A percentile compares a stretch with the other conserved stretches of the same genome.
phyloP scores from a whole-genome alignment of 2,113 vertebrate species.

The Zeus faber region DNA sequence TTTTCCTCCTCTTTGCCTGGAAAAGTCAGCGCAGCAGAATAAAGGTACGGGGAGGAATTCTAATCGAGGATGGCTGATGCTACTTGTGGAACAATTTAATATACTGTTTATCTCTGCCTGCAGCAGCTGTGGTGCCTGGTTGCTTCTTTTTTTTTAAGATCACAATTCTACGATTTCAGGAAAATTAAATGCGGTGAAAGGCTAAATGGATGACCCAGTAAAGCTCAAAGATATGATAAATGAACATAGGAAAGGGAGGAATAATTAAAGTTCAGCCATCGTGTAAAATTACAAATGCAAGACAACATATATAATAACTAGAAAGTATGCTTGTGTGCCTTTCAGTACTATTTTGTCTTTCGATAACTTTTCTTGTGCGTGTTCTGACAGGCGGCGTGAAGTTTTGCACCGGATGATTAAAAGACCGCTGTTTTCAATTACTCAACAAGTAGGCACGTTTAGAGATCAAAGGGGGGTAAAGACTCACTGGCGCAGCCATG shows the following conservation, averaged over 20 bases:
- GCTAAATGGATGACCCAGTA: not conserved
- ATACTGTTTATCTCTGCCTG: no score
- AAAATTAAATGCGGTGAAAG: conserved; percentile 17
- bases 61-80: conserved; percentile 19
- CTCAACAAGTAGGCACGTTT: not conserved
- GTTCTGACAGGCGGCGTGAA: no score
- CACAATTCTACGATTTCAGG: conserved; percentile 11
- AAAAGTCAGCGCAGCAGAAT: conserved; percentile 56
- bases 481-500: no score
- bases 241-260: conserved; percentile 4
- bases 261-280: no score
- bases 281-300: no score
- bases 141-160: conserved; percentile 36
- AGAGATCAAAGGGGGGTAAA: not conserved
- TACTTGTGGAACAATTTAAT: conserved; percentile 10
- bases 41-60: conserved; percentile 24
- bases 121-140: no score
- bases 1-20: conserved; percentile 39
- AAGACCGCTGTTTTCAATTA: not conserved
- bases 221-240: conserved; percentile 19
- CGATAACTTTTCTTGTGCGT: no score
- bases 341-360: no score
- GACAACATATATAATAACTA: no score
- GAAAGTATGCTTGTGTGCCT: no score
- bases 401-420: no score